Percentiles rank a stretch among this genome's conserved stretches.
Evolutionary conservation across 2,797 vertebrate genomes (phyloP).

Genomic region (Chelmon rostratus): DNA sequence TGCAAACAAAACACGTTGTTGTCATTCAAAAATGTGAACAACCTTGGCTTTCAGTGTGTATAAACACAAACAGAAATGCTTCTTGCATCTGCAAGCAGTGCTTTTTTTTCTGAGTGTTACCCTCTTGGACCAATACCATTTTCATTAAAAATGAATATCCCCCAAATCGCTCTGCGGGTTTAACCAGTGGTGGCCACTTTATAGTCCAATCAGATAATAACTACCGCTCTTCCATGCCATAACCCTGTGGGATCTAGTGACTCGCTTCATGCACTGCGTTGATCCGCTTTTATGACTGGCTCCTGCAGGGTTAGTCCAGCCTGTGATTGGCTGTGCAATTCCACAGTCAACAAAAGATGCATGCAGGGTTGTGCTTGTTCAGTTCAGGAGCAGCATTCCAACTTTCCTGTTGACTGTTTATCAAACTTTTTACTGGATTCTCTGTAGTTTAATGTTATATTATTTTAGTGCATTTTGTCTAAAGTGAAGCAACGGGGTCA

Average conservation of each 20-base stretch:
- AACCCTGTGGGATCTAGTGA: slow-evolving; percentile 34
- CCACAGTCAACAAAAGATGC: slow-evolving; percentile 22
- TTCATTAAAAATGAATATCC: slow-evolving; percentile 39
- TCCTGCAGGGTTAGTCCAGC: slow-evolving; percentile 57
- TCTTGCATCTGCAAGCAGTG: neutral
- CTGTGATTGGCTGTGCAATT: slow-evolving; percentile 39
- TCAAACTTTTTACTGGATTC: neutral
- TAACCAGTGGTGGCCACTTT: slow-evolving; percentile 43
- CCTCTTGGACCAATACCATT: slow-evolving; percentile 16
- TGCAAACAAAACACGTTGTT: neutral
- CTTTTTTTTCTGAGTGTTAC: neutral
- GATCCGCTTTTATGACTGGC: slow-evolving; percentile 36
- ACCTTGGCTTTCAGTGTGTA: neutral
- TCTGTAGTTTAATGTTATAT: neutral
- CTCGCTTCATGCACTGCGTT: slow-evolving; percentile 34
- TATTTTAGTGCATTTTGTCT: neutral
- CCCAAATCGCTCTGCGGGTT: slow-evolving; percentile 38
- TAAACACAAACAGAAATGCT: slow-evolving; percentile 2
- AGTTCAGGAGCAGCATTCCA: slow-evolving; percentile 18
- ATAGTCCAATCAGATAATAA: slow-evolving; percentile 59
- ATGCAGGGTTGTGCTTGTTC: slow-evolving; percentile 26
- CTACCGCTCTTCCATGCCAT: slow-evolving; percentile 36
- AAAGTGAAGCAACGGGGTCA: neutral
- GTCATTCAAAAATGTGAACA: neutral
- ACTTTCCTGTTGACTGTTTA: slow-evolving; percentile 1